phyloP scores from a whole-genome alignment of 1,140 invertebrate species.

The Neodiprion virginianus region DNA sequence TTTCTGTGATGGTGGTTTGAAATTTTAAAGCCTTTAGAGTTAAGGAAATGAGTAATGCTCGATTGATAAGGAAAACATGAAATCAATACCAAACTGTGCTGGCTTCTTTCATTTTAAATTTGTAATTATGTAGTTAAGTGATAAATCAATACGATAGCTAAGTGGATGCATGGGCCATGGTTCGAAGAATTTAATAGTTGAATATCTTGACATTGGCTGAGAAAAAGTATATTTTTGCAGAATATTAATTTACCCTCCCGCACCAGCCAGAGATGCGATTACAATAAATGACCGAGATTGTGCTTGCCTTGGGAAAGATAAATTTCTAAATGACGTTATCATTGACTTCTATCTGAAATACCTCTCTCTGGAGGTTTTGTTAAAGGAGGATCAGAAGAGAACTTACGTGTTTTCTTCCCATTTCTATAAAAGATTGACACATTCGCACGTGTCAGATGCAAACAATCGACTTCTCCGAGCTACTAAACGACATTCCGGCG shows the following conservation, averaged over 20 bases:
- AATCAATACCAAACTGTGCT: no score
- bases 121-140: no score
- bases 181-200: no score
- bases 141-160: no score
- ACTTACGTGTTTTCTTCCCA: constrained; percentile 97
- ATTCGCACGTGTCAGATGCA: constrained; percentile 70
- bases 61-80: no score
- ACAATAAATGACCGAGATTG: constrained; percentile 93
- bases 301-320: constrained; percentile 86
- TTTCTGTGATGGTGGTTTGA: no score
- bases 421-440: constrained; percentile 94
- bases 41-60: no score
- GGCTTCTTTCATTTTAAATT: no score
- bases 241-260: constrained; percentile 65
- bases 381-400: constrained; percentile 74
- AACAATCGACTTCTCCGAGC: constrained; percentile 74
- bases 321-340: constrained; percentile 97
- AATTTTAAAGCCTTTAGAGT: no score
- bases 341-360: constrained; percentile 98
- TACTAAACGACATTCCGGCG: constrained; percentile 85
- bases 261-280: constrained; percentile 80
- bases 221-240: constrained; percentile 51
- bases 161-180: no score
- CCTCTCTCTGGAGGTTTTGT: constrained; percentile 77
- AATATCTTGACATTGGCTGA: no score